Base-by-base conservation (phyloP, 2,113 vertebrate genomes). In the Sphyrna mokarran region DNA sequence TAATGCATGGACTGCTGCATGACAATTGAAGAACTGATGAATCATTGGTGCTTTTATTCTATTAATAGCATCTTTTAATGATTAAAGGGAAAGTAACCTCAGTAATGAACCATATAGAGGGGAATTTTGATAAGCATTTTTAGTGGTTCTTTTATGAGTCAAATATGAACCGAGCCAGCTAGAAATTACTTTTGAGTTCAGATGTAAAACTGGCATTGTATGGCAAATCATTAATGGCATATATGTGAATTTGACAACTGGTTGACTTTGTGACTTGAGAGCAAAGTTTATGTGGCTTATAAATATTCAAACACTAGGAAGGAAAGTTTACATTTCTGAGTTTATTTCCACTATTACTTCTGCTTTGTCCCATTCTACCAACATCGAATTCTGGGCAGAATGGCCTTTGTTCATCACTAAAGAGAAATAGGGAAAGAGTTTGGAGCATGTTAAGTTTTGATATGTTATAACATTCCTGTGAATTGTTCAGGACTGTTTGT, bases 1-100 rank as follows among this genome's bases (percentile, higher is more conserved):
- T 22, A 95, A 95, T 98, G 98, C 98, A 98, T 98, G 98, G 97
- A 96, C 97, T 96, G 96, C 97, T 98, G 98, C 98, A 98, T 98
- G 98, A 96, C 96, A 61, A 96, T 96, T 43, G 96, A 97, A 96
- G 93, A 96, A 96, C 96, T 26, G 96, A 83, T 83, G 80, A 63
- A 96, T 96, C 95, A 96, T 96, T 95, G 33, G 80, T 83, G 68
- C 83, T 96, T 85, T 96, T 96, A 96, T 96, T 96, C 96, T 96
- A 96, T 97, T 96, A 95, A 72, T 95, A 76, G 94, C 68, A 72
- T 18, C 26, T 95, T 48, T 16, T 72, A 95, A 72, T 95, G 68
- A 72, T 54, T 72, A 54, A 3, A 14, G 94, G 23, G 69, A 54
- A 95, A 54, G 43, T 95, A 40, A 37, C 6, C n/a, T 14, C 16